A percentile compares a stretch with the other conserved stretches of the same genome.
Evolutionary conservation across 2,888 invertebrate species (phyloP).

Genomic region (Dorcus hopei): DNA sequence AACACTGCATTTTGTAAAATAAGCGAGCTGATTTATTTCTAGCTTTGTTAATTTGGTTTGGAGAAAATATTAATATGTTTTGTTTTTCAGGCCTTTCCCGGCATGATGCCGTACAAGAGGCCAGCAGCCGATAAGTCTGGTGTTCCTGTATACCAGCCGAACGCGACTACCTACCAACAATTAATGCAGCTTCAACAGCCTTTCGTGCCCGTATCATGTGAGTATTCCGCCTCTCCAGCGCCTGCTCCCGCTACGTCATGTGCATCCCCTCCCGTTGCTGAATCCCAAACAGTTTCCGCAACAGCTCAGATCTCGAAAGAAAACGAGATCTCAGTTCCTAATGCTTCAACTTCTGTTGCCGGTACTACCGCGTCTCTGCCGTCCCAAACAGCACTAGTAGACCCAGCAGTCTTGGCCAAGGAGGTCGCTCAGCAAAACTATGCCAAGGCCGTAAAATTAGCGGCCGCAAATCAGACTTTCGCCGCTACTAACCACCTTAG

Average conservation of each 20-base stretch:
- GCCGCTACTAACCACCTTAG: constrained; percentile 37
- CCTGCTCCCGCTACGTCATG: constrained; percentile 36
- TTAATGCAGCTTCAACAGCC: constrained; percentile 93
- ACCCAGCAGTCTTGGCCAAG: constrained; percentile 69
- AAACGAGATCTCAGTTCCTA: constrained; percentile 34
- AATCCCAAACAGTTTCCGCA: constrained; percentile 31
- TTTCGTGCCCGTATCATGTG: constrained; percentile 98
- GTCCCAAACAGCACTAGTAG: constrained; percentile 44
- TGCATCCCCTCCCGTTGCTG: constrained; percentile 36
- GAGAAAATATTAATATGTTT: no score
- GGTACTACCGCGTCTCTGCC: constrained; percentile 23
- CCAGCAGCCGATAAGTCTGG: constrained; percentile 96
- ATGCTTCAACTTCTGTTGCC: constrained; percentile 30
- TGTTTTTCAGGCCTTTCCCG: constrained; percentile 77
- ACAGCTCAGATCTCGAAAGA: constrained; percentile 39
- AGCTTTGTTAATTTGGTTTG: no score
- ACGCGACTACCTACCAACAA: constrained; percentile 87
- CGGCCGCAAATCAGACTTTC: constrained; percentile 47
- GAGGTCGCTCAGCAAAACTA: constrained; percentile 82
- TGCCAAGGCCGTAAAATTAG: constrained; percentile 69
- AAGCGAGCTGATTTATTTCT: no score
- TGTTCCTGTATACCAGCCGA: constrained; percentile 92
- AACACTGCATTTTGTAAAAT: no score
- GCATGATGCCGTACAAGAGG: constrained; percentile 94
- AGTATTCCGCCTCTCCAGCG: constrained; percentile 80